phyloP scores from a whole-genome alignment of 2,797 vertebrate genomes.

The Leuciscus waleckii region DNA sequence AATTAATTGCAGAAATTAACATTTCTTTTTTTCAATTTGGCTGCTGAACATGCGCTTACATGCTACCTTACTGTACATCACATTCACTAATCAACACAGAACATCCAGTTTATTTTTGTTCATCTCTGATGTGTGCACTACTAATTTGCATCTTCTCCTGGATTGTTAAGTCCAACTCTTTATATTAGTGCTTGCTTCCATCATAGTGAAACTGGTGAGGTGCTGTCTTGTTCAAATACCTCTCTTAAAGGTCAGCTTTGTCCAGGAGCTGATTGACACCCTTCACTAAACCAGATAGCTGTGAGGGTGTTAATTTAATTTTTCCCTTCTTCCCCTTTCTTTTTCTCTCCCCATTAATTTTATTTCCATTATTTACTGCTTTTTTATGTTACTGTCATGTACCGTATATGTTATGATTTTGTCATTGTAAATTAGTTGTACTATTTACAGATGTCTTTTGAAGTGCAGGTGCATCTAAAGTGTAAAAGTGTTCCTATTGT shows the following conservation, averaged over 20 bases:
- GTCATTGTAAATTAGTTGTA: constrained; percentile 26
- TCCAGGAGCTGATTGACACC: constrained; percentile 57
- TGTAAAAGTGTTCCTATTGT: not conserved
- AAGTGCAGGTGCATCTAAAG: not conserved
- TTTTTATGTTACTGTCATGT: constrained; percentile 10
- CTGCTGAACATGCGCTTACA: not conserved
- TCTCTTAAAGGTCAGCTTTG: constrained; percentile 67
- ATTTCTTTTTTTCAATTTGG: too few relatives aligned
- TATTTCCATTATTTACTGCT: constrained; percentile 25
- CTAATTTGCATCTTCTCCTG: not conserved
- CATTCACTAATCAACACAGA: not conserved
- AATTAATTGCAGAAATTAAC: too few relatives aligned
- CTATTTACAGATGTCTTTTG: not conserved
- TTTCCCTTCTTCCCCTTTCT: constrained; percentile 2
- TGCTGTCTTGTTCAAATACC: constrained; percentile 66
- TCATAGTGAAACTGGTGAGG: constrained; percentile 48
- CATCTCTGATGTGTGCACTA: not conserved
- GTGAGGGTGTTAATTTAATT: not conserved
- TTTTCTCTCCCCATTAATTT: constrained; percentile 14
- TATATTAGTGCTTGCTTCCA: constrained; percentile 16
- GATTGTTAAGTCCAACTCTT: not conserved
- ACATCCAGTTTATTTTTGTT: not conserved
- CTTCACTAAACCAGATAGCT: constrained; percentile 64
- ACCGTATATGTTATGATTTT: not conserved
- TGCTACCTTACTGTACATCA: not conserved